Base-by-base conservation (phyloP, 2,797 vertebrate genomes). In the Artibeus lituratus region DNA sequence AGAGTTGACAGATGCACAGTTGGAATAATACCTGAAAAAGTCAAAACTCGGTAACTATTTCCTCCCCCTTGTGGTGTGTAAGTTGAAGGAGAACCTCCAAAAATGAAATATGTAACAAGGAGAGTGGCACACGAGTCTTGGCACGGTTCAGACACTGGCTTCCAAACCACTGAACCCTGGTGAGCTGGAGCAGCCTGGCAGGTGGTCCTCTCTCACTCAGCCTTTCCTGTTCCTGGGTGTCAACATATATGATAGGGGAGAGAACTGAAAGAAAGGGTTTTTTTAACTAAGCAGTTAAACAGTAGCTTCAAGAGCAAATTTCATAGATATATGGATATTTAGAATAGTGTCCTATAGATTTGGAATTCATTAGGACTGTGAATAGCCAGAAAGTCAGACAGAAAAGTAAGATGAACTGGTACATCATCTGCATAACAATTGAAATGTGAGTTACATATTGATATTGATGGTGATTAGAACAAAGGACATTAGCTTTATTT, bases 301-400 rank as follows among this genome's bases (percentile, higher is more conserved):
- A 26, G 12, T 44, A 65, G 51, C 69, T 82, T 69, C 21, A 65
- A 62, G 7, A 88, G 24, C 24, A 90, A 91, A 74, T 70, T 87
- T 92, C 53, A 84, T 78, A 42, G 9, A 57, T 51, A 74, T 92
- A 18, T 87, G 91, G 70, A 57, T 47, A 88, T 47, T 95, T 94
- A 83, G 49, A 85, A 86, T 15, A 72, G 16, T 94, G 21, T 59
- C 18, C 19, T 87, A 51, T 14, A 77, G 59, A 49, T 93, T 95
- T 88, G 37, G 49, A 91, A 93, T 78, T 92, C 88, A 91, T 86
- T 35, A 86, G 29, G 51, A 51, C 18, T 85, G 21, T 82, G 47
- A 74, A 44, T 87, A 57, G 53, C 59, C 74, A 92, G 65, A 85
- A 69, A 78, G 32, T 86, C 76, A 88, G 37, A 92, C 26, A 87